phyloP scores from a whole-genome alignment of 2,113 vertebrate species.

The rabbit (Oryctolagus cuniculus) region DNA sequence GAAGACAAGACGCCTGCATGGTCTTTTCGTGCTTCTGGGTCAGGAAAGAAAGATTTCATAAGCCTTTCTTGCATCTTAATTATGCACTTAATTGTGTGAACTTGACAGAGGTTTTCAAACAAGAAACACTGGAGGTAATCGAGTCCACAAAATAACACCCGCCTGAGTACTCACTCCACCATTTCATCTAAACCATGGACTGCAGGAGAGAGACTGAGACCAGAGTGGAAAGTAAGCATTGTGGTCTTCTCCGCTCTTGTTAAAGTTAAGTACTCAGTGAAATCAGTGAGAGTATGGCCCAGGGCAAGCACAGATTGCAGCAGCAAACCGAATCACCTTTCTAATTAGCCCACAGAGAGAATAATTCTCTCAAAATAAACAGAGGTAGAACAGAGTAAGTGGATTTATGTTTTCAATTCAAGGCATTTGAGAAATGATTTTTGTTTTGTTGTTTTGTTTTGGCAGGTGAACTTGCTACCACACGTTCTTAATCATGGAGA shows the following conservation, averaged over 20 bases:
- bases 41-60: neutral
- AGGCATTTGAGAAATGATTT: neutral
- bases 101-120: neutral
- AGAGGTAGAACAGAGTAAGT: neutral
- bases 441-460: neutral
- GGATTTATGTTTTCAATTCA: slow-evolving; percentile 52
- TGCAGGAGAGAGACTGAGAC: neutral
- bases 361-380: slow-evolving; percentile 47
- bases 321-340: slow-evolving; percentile 18
- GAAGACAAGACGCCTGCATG: neutral
- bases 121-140: neutral
- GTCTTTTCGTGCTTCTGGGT: neutral
- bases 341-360: slow-evolving; percentile 63
- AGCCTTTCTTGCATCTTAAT: neutral
- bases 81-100: neutral
- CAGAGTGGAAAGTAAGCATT: slow-evolving; percentile 2
- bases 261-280: slow-evolving; percentile 24
- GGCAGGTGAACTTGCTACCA: slow-evolving; percentile 8
- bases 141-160: neutral
- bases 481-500: slow-evolving; percentile 10
- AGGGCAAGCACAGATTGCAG: neutral
- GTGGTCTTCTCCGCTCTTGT: neutral
- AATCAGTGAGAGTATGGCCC: slow-evolving; percentile 2
- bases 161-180: neutral
- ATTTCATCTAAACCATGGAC: neutral